These are phyloP conservation scores for Microctonus hyperodae DNA, from an alignment of 2,888 invertebrate genomes.

Conservation along the genomic window DNA sequence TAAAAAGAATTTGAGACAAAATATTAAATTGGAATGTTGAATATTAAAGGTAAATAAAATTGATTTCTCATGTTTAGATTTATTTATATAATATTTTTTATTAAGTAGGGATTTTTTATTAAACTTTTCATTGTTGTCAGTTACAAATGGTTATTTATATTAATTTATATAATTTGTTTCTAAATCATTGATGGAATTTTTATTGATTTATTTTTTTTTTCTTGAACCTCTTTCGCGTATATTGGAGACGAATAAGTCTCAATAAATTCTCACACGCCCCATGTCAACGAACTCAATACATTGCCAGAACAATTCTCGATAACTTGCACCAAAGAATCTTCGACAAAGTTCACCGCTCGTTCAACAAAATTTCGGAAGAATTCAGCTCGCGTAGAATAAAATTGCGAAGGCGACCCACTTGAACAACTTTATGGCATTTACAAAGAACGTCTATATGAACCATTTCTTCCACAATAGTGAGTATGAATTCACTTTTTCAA, in stretches of 20 bases:
- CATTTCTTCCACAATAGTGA: conserved; percentile 12
- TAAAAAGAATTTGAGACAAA: too few relatives aligned
- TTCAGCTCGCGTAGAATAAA: conserved; percentile 39
- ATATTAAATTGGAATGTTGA: too few relatives aligned
- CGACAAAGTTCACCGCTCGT: conserved; percentile 39
- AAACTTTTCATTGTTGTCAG: neutral
- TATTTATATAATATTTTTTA: neutral
- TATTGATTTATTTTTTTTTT: conserved; percentile 4
- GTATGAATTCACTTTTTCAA: neutral
- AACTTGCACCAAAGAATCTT: conserved; percentile 44
- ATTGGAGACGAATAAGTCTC: conserved; percentile 6
- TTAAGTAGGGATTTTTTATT: neutral
- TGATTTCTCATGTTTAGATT: neutral
- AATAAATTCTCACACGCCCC: neutral
- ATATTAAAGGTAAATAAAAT: conserved; percentile 17
- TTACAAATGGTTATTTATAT: neutral
- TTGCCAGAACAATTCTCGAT: conserved; percentile 44
- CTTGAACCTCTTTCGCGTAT: conserved; percentile 14
- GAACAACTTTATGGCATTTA: conserved; percentile 42
- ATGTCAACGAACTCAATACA: conserved; percentile 38
- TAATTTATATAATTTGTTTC: neutral
- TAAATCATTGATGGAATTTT: conserved; percentile 1
- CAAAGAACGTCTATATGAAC: conserved; percentile 41
- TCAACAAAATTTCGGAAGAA: conserved; percentile 43
- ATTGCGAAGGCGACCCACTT: conserved; percentile 34